A percentile compares a stretch with the other conserved stretches of the same genome.
phyloP scores from a whole-genome alignment of 2,113 vertebrate genomes.

The Osmerus eperlanus region DNA sequence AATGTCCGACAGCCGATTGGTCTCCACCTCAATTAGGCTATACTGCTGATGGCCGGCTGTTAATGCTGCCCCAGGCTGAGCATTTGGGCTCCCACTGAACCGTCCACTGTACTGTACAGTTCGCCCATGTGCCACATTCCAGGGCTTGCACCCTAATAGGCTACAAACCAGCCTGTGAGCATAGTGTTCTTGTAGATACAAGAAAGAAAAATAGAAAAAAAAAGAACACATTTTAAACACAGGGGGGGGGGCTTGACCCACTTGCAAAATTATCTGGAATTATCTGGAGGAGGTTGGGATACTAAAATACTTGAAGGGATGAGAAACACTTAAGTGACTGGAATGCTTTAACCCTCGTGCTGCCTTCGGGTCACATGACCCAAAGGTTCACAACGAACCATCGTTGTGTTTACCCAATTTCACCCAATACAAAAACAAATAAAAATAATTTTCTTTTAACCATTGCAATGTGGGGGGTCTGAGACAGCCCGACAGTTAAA shows the following conservation, averaged over 20 bases:
- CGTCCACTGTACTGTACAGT: slow-evolving; percentile 4
- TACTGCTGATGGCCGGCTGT: slow-evolving; percentile 36
- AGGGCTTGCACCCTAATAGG: slow-evolving; percentile 15
- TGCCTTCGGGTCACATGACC: too few relatives aligned
- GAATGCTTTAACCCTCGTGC: too few relatives aligned
- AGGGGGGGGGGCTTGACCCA: not conserved
- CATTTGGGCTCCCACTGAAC: slow-evolving; percentile 20
- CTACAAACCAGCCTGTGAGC: slow-evolving; percentile 19
- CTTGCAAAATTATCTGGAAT: slow-evolving; percentile 52
- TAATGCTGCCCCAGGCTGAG: slow-evolving; percentile 40
- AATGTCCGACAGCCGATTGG: slow-evolving; percentile 57
- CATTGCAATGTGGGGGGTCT: too few relatives aligned
- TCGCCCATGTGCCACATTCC: slow-evolving; percentile 20
- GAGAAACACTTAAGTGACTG: not conserved
- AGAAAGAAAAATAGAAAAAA: slow-evolving; percentile 18
- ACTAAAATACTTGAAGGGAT: not conserved
- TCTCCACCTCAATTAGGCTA: slow-evolving; percentile 54
- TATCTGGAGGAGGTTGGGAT: slow-evolving; percentile 26
- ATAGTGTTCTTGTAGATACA: slow-evolving; percentile 44
- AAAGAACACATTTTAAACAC: slow-evolving; percentile 35
- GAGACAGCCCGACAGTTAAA: too few relatives aligned
- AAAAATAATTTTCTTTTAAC: too few relatives aligned
- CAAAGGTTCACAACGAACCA: too few relatives aligned
- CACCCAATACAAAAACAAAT: too few relatives aligned
- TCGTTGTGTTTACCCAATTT: too few relatives aligned